Conservation (phyloP, 2,797 vertebrate species). For the Chelmon rostratus region DNA sequence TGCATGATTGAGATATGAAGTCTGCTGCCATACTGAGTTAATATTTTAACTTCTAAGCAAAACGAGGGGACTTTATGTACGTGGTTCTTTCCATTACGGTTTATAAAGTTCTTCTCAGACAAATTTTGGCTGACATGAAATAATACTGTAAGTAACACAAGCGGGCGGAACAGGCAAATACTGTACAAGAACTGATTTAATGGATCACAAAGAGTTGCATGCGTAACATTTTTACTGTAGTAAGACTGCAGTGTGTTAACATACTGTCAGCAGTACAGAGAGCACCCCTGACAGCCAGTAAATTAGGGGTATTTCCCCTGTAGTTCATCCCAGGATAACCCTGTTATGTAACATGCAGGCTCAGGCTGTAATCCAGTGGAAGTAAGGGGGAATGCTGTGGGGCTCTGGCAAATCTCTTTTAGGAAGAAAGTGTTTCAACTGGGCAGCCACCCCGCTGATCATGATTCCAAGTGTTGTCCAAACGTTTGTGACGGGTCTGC, state of each 20-base stretch:
- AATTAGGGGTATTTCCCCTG: conserved; percentile 75
- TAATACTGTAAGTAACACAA: conserved; percentile 7
- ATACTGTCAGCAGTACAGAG: conserved; percentile 48
- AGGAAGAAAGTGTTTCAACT: conserved; percentile 76
- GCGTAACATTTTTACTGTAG: conserved; percentile 24
- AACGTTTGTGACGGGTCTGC: conserved; percentile 65
- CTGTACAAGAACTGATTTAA: conserved; percentile 28
- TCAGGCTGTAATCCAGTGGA: conserved; percentile 61
- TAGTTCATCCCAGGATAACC: conserved; percentile 79
- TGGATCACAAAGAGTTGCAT: conserved; percentile 33
- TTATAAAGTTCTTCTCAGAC: neutral
- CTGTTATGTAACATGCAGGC: conserved; percentile 72
- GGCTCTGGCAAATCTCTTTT: conserved; percentile 67
- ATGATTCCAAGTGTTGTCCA: conserved; percentile 66
- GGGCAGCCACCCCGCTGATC: conserved; percentile 62
- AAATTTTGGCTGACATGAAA: conserved; percentile 17
- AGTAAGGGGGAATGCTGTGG: conserved; percentile 63
- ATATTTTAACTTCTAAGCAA: neutral
- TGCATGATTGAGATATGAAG: conserved; percentile 11
- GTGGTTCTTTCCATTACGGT: conserved; percentile 4
- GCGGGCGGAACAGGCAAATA: conserved; percentile 12
- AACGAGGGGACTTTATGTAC: neutral
- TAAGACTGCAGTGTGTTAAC: conserved; percentile 51
- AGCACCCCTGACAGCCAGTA: conserved; percentile 61
- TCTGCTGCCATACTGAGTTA: neutral